A percentile compares a stretch with the other conserved stretches of the same genome.
Evolutionary conservation across 2,888 invertebrate genomes (phyloP).

Genomic region (Tuberolachnus salignus): DNA sequence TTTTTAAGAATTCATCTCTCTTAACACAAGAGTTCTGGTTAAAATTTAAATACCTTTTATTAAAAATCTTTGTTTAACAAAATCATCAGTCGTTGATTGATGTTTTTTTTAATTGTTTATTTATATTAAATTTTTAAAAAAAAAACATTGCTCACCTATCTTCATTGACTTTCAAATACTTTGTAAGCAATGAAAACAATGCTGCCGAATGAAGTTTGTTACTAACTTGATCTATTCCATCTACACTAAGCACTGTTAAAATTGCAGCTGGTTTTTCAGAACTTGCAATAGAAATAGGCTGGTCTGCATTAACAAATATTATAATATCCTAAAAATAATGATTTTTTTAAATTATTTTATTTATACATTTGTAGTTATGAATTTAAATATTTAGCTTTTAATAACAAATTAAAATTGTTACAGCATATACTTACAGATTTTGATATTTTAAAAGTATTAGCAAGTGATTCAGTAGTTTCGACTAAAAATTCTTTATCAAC

Average conservation of each 20-base stretch:
- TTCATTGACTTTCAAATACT: constrained; percentile 32
- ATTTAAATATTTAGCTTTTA: not conserved
- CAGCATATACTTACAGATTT: constrained; percentile 44
- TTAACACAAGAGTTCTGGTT: too few species aligned
- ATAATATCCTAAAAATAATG: constrained; percentile 41
- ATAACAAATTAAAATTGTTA: not conserved
- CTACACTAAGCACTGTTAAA: constrained; percentile 1
- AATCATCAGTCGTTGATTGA: too few species aligned
- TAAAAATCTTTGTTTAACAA: too few species aligned
- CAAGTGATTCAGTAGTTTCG: constrained; percentile 24
- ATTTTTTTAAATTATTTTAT: not conserved
- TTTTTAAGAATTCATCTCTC: too few species aligned
- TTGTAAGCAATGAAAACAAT: constrained; percentile 33
- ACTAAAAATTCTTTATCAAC: constrained; percentile 22
- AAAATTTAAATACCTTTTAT: too few species aligned
- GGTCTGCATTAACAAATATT: constrained; percentile 28
- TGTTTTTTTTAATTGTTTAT: too few species aligned
- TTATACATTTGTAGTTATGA: not conserved
- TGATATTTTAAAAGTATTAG: constrained; percentile 35
- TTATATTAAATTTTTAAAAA: not conserved
- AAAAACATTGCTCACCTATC: constrained; percentile 16
- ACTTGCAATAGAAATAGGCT: constrained; percentile 27
- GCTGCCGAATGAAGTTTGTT: constrained; percentile 45
- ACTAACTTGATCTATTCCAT: constrained; percentile 35
- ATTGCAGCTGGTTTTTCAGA: constrained; percentile 6